Conservation (phyloP, 2,888 invertebrate species). For the Papilio protenor region DNA sequence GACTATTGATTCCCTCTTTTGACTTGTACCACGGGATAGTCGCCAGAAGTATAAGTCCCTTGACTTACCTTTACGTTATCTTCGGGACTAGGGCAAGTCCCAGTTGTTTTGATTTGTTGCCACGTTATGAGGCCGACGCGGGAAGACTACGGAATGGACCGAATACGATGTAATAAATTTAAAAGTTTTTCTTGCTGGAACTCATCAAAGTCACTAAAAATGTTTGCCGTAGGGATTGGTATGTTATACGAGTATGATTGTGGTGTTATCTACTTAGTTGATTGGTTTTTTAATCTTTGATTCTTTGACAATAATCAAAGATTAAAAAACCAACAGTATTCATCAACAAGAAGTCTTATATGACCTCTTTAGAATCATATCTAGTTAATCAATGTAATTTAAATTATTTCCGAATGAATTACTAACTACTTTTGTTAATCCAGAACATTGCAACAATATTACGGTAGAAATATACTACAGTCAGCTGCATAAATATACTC, state of each 20-base stretch:
- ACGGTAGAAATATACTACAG: too few species aligned
- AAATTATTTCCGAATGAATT: too few species aligned
- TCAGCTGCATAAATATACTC: too few species aligned
- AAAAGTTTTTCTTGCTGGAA: constrained; percentile 41
- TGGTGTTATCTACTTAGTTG: neutral
- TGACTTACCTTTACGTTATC: constrained; percentile 65
- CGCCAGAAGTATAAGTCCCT: constrained; percentile 65
- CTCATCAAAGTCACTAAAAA: constrained; percentile 35
- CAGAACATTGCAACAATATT: too few species aligned
- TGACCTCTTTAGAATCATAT: too few species aligned
- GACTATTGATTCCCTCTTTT: constrained; percentile 14
- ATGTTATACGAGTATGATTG: neutral
- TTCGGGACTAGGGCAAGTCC: constrained; percentile 57
- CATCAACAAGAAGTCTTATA: too few species aligned
- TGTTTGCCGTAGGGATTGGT: neutral
- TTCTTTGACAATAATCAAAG: neutral
- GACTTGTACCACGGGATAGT: constrained; percentile 50
- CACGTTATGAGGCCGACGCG: constrained; percentile 44
- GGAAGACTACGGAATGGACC: constrained; percentile 37
- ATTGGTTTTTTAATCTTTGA: neutral
- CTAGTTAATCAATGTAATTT: too few species aligned
- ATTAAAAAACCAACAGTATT: too few species aligned
- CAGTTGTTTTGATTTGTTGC: constrained; percentile 67
- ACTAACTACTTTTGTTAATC: too few species aligned
- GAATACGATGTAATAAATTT: constrained; percentile 31